These are phyloP conservation scores for Helicolenus hilgendorfi DNA, from an alignment of 2,797 vertebrate species.

Conservation along the genomic window DNA sequence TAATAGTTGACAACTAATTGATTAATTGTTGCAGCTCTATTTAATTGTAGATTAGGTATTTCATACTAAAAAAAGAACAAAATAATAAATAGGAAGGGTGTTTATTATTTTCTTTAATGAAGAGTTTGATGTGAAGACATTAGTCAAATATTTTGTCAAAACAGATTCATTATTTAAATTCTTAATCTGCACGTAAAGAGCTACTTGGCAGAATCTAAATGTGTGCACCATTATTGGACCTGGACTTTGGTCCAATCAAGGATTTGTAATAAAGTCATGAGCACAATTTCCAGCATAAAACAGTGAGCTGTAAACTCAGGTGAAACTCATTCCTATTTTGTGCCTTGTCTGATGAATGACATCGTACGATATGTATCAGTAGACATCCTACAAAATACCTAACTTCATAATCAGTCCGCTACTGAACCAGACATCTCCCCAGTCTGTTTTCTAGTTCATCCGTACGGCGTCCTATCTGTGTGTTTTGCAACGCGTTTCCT, in stretches of 20 bases:
- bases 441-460: neutral
- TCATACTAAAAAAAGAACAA: neutral
- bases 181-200: neutral
- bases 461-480: neutral
- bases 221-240: neutral
- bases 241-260: neutral
- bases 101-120: neutral
- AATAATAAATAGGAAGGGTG: neutral
- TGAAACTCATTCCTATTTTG: neutral
- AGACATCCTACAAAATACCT: neutral
- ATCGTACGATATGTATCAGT: neutral
- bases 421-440: neutral
- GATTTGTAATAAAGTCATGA: neutral
- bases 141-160: neutral
- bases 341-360: neutral
- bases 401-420: neutral
- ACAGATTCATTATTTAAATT: neutral
- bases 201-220: neutral
- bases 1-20: no score
- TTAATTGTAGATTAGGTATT: neutral
- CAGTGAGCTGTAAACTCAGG: neutral
- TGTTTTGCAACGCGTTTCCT: slow-evolving; percentile 15
- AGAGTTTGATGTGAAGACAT: neutral
- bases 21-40: no score
- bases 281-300: neutral